These are phyloP conservation scores for Pipistrellus nathusii DNA, from an alignment of 2,797 vertebrate genomes.

Conservation along the genomic window DNA sequence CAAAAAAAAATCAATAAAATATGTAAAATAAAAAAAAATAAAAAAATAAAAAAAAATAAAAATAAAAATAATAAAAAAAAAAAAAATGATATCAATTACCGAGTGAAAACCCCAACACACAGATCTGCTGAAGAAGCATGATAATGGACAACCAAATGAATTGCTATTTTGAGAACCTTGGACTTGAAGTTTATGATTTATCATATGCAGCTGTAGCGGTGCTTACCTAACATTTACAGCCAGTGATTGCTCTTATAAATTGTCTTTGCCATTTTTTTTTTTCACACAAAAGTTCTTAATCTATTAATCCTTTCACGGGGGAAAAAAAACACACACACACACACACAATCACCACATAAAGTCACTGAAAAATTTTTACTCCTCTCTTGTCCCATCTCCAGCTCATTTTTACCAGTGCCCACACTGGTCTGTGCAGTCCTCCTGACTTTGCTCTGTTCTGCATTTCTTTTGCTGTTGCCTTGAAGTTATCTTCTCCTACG, in stretches of 20 bases:
- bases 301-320: background rate
- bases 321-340: background rate
- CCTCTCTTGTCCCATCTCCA: background rate
- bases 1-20: no score
- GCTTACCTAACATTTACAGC: conserved; percentile 26
- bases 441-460: background rate
- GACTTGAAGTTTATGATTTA: background rate
- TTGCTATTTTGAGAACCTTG: conserved; percentile 34
- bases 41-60: no score
- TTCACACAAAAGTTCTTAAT: background rate
- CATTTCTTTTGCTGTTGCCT: background rate
- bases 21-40: no score
- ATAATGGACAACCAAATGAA: background rate
- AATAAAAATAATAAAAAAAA: no score
- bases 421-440: background rate
- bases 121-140: conserved; percentile 12
- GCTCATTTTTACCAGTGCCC: background rate
- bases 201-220: background rate
- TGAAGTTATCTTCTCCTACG: background rate
- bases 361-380: background rate
- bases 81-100: background rate
- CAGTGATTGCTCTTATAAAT: background rate
- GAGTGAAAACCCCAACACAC: background rate
- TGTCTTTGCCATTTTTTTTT: conserved; percentile 36
- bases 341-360: background rate